A percentile compares a stretch with the other conserved stretches of the same genome.
Conservation (phyloP, 2,888 invertebrate genomes). For the Coenonympha glycerion region DNA sequence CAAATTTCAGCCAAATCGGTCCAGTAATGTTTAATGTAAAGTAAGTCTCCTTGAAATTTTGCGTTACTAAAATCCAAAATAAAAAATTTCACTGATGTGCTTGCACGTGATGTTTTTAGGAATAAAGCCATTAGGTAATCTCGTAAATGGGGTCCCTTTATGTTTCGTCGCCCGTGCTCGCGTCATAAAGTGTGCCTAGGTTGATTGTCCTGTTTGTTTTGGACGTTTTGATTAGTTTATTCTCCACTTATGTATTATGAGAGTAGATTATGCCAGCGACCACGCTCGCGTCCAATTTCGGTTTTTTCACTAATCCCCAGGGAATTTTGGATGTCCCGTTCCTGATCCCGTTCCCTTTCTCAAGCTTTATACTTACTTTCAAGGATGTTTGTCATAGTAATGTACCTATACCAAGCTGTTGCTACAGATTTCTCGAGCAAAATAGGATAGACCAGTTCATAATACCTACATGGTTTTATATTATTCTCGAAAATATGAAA, state of each 20-base stretch:
- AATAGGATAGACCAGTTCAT: too few species aligned
- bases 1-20: too few species aligned
- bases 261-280: not conserved
- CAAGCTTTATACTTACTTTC: too few species aligned
- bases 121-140: slow-evolving; percentile 10
- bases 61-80: not conserved
- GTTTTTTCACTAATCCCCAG: too few species aligned
- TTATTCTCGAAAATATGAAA: too few species aligned
- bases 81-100: not conserved
- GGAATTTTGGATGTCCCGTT: too few species aligned
- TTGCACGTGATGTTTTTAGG: not conserved
- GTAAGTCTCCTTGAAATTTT: not conserved
- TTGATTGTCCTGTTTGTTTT: not conserved
- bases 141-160: slow-evolving; percentile 17
- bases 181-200: not conserved
- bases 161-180: slow-evolving; percentile 15
- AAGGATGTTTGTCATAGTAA: too few species aligned
- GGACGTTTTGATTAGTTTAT: not conserved
- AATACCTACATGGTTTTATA: too few species aligned
- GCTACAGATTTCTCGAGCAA: too few species aligned
- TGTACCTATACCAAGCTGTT: too few species aligned
- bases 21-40: too few species aligned
- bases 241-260: not conserved
- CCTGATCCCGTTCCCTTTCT: too few species aligned
- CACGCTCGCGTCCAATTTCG: not conserved